Evolutionary conservation across 2,113 vertebrate genomes (phyloP).

Genomic region (Dromiciops gliroides): DNA sequence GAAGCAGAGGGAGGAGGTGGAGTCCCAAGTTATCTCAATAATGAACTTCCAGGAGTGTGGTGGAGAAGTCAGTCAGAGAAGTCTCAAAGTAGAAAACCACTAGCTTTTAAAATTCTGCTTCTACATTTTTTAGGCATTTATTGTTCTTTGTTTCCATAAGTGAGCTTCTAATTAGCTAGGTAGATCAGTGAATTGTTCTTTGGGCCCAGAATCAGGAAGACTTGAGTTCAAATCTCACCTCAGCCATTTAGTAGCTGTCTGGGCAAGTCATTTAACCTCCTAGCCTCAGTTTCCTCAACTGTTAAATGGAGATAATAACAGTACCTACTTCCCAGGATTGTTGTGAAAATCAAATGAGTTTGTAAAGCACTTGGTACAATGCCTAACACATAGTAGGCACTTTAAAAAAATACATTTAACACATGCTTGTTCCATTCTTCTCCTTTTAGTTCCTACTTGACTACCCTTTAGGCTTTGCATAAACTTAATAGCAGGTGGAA

Average conservation of each 20-base stretch:
- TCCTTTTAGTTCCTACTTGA: slow-evolving; percentile 51
- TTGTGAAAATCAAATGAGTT: not conserved
- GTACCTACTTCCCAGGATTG: not conserved
- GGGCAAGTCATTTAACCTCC: not conserved
- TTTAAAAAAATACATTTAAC: too few relatives aligned
- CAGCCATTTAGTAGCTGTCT: too few relatives aligned
- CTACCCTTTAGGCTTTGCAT: slow-evolving; percentile 55
- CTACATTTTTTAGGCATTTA: too few relatives aligned
- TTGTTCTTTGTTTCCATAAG: not conserved
- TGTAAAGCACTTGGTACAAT: not conserved
- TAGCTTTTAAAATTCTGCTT: too few relatives aligned
- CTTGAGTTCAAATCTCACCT: not conserved
- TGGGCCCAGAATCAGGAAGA: not conserved
- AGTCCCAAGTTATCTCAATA: too few relatives aligned
- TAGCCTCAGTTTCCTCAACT: not conserved
- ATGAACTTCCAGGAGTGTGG: too few relatives aligned
- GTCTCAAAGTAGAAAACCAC: too few relatives aligned
- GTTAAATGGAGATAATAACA: not conserved
- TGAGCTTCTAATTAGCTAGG: too few relatives aligned
- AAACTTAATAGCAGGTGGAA: slow-evolving; percentile 62
- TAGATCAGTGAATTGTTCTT: not conserved
- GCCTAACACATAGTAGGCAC: not conserved
- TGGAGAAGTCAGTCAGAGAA: too few relatives aligned
- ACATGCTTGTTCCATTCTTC: slow-evolving; percentile 41
- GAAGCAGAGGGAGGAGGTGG: too few relatives aligned